Base-by-base conservation (phyloP, 2,888 invertebrate species). In the Coecobrya sp. region DNA sequence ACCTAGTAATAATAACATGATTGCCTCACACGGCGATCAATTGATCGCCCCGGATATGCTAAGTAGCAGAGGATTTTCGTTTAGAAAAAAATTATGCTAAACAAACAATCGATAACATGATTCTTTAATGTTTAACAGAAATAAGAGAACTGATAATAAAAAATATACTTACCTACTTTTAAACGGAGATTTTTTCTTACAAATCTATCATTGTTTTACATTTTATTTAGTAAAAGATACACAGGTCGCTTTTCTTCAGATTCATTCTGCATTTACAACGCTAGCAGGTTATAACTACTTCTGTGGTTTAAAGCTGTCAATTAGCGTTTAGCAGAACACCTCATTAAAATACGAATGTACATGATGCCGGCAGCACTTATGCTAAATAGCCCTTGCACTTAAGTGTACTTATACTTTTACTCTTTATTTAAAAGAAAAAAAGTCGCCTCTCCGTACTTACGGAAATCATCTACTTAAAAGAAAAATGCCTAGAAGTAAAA, bases 221-320 rank as follows among this genome's bases (percentile, higher is more conserved):
- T 49, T 76, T 76, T 5, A 36, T 2, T 36, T 36, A 36, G 36
- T 4, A 49, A 76, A 22, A 22, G 25, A 42, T 42, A 13, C 79
- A 42, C 62, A 45, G 42, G 36, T 10, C 25, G 65, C 65, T 81
- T 52, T 65, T 84, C 19, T 36, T 81, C 11, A 8, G 55, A 59
- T 52, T 0, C 16, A 68, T 68, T 30, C 68, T 49, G 73, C 45
- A 76, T 22, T 45, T 70, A 1, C 25, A 16, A 11, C 16, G 30
- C 27, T 8, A 22, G 65, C 22, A 76, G 73, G 45, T 22, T 45
- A 76, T 19, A 76, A 45, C 59, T 76, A 45, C 59, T 76, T 82
- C 36, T 76, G 49, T 25, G 90, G 73, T 45, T 62, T 91, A n/a
- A 49, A 91, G 91, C 91, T 91, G 91, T 91, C 91, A 91, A 91